phyloP scores from a whole-genome alignment of 2,888 invertebrate species.

The Hydriomena furcata region DNA sequence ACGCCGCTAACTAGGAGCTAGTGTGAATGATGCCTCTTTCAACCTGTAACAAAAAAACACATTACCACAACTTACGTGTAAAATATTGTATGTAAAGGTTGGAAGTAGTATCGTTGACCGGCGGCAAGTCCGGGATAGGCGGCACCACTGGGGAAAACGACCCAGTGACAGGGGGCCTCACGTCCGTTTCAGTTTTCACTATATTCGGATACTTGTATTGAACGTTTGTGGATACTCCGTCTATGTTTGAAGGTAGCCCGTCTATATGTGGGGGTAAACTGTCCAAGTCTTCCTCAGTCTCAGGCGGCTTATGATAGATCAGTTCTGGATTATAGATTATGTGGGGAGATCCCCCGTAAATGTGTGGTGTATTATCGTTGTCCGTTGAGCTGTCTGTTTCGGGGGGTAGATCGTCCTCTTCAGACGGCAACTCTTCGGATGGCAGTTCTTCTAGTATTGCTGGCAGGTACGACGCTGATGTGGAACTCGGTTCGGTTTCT shows the following conservation, averaged over 20 bases:
- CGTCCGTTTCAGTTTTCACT: constrained; percentile 28
- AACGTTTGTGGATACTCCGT: constrained; percentile 18
- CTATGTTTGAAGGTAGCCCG: constrained; percentile 26
- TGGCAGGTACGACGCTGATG: constrained; percentile 40
- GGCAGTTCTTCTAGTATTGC: constrained; percentile 27
- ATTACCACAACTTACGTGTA: constrained; percentile 70
- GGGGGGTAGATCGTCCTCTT: constrained; percentile 27
- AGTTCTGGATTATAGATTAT: constrained; percentile 22
- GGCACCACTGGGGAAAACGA: constrained; percentile 42
- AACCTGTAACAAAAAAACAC: constrained; percentile 62
- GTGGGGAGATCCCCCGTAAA: constrained; percentile 26
- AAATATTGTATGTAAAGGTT: constrained; percentile 72
- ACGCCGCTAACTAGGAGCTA: too few relatives aligned
- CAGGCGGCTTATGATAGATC: constrained; percentile 5
- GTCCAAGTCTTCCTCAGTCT: background rate
- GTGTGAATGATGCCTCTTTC: constrained; percentile 4
- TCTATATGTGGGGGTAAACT: constrained; percentile 15
- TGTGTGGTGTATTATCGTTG: constrained; percentile 26
- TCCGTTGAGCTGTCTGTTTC: constrained; percentile 17
- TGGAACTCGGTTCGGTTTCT: constrained; percentile 59
- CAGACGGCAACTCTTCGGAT: constrained; percentile 29
- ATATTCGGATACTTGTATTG: constrained; percentile 28
- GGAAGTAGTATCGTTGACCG: constrained; percentile 58
- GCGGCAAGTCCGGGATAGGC: constrained; percentile 49
- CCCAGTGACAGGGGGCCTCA: constrained; percentile 48